These are phyloP conservation scores for Cybosia mesomella DNA, from an alignment of 2,888 invertebrate genomes.

Conservation along the genomic window DNA sequence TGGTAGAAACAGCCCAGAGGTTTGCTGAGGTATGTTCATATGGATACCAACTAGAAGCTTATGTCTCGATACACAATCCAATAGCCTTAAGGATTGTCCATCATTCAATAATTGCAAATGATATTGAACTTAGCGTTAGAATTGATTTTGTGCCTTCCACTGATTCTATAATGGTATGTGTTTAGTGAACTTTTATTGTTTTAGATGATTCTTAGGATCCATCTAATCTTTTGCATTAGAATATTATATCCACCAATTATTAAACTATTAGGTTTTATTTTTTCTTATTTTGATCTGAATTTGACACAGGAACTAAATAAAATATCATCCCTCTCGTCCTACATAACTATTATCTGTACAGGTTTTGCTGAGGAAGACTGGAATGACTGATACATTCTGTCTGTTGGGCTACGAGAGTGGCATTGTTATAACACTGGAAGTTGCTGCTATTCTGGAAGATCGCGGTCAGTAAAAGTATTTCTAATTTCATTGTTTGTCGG, in stretches of 20 bases:
- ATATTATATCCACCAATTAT: too few species aligned
- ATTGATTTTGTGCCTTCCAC: too few species aligned
- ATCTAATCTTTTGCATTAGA: too few species aligned
- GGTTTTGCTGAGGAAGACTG: constrained; percentile 56
- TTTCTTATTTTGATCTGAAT: not conserved
- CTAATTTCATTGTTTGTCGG: not conserved
- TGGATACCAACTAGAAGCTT: not conserved
- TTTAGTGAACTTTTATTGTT: too few species aligned
- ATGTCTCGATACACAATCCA: too few species aligned
- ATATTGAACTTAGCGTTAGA: too few species aligned
- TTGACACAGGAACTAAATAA: not conserved
- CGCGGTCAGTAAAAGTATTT: constrained; percentile 57
- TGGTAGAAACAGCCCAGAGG: constrained; percentile 56
- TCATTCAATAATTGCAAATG: too few species aligned
- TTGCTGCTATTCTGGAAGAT: constrained; percentile 67
- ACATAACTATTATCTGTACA: constrained; percentile 27
- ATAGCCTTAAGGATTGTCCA: too few species aligned
- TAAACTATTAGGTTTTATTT: too few species aligned
- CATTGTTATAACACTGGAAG: constrained; percentile 62
- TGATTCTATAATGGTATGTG: too few species aligned
- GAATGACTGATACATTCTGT: constrained; percentile 56
- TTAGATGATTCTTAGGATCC: too few species aligned
- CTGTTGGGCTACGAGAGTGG: constrained; percentile 70
- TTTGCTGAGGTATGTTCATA: constrained; percentile 48
- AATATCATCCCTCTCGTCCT: not conserved